Conservation (phyloP, 2,888 invertebrate species). For the Sesia bembeciformis region DNA sequence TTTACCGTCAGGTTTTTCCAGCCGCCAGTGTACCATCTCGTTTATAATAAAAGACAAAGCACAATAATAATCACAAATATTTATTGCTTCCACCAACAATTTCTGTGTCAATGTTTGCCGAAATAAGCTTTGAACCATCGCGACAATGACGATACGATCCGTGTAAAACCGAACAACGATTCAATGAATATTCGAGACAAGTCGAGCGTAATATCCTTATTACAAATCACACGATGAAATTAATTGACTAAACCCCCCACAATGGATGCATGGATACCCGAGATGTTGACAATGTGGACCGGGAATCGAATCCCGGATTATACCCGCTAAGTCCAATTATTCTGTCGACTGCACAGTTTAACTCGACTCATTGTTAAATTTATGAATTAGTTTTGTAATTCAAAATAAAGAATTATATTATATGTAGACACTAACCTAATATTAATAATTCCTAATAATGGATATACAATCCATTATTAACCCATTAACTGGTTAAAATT, state of each 20-base stretch:
- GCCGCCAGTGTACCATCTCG: too few species aligned
- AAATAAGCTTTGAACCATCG: too few species aligned
- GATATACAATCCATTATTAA: too few species aligned
- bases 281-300: conserved; percentile 28
- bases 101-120: too few species aligned
- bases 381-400: background rate
- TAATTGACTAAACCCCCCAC: conserved; percentile 50
- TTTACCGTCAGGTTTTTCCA: too few species aligned
- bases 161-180: conserved; percentile 9
- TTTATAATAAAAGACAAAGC: too few species aligned
- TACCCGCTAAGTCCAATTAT: conserved; percentile 37
- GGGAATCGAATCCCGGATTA: conserved; percentile 42
- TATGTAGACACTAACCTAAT: too few species aligned
- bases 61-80: too few species aligned
- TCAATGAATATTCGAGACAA: conserved; percentile 19
- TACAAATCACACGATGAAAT: conserved; percentile 42
- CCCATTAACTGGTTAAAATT: too few species aligned
- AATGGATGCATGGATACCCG: conserved; percentile 33
- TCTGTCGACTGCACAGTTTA: conserved; percentile 20
- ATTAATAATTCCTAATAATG: too few species aligned
- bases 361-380: conserved; percentile 1
- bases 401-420: background rate
- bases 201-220: conserved; percentile 33
- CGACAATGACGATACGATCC: too few species aligned
- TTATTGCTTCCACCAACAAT: too few species aligned